These are phyloP conservation scores for Cyrtodaria siliqua DNA, from an alignment of 2,888 invertebrate species.

Conservation along the genomic window DNA sequence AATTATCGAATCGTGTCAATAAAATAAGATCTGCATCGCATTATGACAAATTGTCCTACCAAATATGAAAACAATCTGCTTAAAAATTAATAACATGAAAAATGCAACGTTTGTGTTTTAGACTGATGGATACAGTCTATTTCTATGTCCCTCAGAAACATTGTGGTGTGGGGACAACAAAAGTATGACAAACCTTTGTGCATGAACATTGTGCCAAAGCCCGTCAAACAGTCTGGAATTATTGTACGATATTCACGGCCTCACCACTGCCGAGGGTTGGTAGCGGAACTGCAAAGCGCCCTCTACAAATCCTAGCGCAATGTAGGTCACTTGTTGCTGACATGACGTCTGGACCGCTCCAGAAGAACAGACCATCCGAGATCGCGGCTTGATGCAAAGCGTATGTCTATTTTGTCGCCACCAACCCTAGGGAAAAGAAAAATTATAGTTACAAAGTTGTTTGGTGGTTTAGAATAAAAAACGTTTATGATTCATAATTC, in stretches of 20 bases:
- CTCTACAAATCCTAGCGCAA: constrained; percentile 93
- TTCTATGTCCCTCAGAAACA: too few relatives aligned
- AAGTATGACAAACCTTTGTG: constrained; percentile 90
- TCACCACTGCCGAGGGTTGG: constrained; percentile 95
- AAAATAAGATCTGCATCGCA: too few relatives aligned
- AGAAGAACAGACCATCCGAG: constrained; percentile 92
- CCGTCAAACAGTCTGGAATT: constrained; percentile 95
- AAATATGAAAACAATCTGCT: too few relatives aligned
- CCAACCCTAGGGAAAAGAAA: constrained; percentile 90
- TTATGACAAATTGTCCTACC: too few relatives aligned
- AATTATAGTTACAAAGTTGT: too few relatives aligned
- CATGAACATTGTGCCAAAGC: constrained; percentile 93
- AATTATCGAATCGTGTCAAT: too few relatives aligned
- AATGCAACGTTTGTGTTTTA: too few relatives aligned
- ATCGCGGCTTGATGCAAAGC: constrained; percentile 93
- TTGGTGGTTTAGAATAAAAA: too few relatives aligned
- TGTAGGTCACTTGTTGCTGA: constrained; percentile 90
- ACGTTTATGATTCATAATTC: too few relatives aligned
- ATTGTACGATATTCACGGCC: constrained; percentile 93
- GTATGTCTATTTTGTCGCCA: constrained; percentile 94
- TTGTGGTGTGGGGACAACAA: too few relatives aligned
- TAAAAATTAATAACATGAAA: too few relatives aligned
- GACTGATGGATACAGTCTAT: too few relatives aligned
- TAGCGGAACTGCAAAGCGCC: constrained; percentile 92
- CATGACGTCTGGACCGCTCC: constrained; percentile 92